Percentiles rank a stretch among this genome's conserved stretches.
These are phyloP conservation scores for silkworm (Bombyx mori) DNA, from an alignment of 1,140 invertebrate genomes.

Conservation along the genomic window DNA sequence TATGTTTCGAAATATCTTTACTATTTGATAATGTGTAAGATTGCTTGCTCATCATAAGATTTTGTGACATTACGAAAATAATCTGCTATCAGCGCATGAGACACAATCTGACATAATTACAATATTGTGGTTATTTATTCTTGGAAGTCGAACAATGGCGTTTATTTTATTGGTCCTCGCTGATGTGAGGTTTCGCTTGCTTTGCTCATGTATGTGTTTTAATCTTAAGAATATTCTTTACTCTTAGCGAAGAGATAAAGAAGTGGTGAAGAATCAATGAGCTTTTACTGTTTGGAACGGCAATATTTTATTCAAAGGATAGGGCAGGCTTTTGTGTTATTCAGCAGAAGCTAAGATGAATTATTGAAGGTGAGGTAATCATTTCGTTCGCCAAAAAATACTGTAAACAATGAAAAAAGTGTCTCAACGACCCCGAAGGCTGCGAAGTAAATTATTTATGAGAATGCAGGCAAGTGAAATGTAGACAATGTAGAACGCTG, in stretches of 20 bases:
- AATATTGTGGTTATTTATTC: too few relatives aligned
- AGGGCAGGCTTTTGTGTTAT: slow-evolving; percentile 33
- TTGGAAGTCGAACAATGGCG: neutral
- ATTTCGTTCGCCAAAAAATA: slow-evolving; percentile 30
- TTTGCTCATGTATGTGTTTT: neutral
- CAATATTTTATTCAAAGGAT: slow-evolving; percentile 33
- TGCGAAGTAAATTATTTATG: slow-evolving; percentile 17
- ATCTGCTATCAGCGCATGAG: too few relatives aligned
- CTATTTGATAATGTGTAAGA: too few relatives aligned
- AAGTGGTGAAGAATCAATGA: neutral
- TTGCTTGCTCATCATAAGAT: too few relatives aligned
- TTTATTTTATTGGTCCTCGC: neutral
- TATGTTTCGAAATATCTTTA: too few relatives aligned
- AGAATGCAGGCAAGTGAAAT: slow-evolving; percentile 12
- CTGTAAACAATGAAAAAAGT: slow-evolving; percentile 23
- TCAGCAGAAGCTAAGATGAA: slow-evolving; percentile 30
- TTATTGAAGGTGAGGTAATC: slow-evolving; percentile 34
- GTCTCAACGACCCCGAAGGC: slow-evolving; percentile 18
- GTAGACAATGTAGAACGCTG: too few relatives aligned
- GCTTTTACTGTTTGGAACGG: slow-evolving; percentile 13
- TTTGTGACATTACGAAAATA: too few relatives aligned
- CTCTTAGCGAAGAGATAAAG: neutral
- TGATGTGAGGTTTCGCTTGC: neutral
- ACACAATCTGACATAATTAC: too few relatives aligned
- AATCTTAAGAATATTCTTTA: neutral